Evolutionary conservation across 2,797 vertebrate genomes (phyloP).

Genomic region (Octomys mimax): DNA sequence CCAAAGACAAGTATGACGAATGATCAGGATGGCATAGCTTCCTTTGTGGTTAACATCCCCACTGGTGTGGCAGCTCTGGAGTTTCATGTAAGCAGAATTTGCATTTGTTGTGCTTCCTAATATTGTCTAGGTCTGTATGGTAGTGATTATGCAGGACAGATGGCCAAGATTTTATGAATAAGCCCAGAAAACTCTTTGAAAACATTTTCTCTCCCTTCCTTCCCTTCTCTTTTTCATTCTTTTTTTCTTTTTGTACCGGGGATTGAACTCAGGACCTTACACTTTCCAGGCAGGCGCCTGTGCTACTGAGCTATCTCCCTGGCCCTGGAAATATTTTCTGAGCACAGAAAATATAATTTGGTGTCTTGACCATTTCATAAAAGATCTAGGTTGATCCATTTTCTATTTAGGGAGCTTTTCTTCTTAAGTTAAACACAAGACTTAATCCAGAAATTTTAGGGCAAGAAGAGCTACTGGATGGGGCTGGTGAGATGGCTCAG

Average conservation of each 20-base stretch:
- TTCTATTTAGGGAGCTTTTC: slow-evolving; percentile 7
- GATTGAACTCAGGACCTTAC: no score
- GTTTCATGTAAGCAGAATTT: neutral
- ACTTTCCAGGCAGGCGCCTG: no score
- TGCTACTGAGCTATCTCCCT: no score
- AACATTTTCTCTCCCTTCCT: neutral
- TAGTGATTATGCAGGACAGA: neutral
- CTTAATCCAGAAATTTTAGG: neutral
- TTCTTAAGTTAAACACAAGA: neutral
- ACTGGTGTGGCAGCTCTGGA: neutral
- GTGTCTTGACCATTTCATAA: neutral
- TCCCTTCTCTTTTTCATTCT: no score
- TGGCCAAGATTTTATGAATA: neutral
- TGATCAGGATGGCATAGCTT: slow-evolving; percentile 23
- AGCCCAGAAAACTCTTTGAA: neutral
- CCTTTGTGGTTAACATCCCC: neutral
- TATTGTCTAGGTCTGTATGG: neutral
- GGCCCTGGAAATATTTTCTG: neutral
- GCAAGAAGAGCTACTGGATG: neutral
- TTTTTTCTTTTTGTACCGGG: no score
- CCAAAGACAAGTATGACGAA: slow-evolving; percentile 24
- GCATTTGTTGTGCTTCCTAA: neutral
- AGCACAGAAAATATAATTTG: neutral
- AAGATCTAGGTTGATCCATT: neutral
- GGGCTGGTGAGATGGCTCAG: no score